Base-by-base conservation (phyloP, 2,888 invertebrate species). In the Epiblema foenella region DNA sequence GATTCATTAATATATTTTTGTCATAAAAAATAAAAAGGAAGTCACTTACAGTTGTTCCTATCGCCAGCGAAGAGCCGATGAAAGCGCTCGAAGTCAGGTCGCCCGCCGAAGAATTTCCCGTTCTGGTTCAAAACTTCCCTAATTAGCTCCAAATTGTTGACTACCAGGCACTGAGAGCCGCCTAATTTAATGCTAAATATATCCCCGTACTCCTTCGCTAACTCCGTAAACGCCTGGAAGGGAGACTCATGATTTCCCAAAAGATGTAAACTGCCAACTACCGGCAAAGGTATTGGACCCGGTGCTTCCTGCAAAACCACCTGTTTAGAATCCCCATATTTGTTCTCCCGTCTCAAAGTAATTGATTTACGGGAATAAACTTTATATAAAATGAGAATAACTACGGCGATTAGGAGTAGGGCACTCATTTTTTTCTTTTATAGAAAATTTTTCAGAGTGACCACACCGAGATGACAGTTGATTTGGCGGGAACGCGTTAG, bases 31-130 rank as follows among this genome's bases (percentile, higher is more conserved):
- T 68, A 72, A 33, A 39, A 33, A 57, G 7, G 64, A 69, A 57
- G 52, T 7, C 86, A 96, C 98, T 97, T 89, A 98, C 97, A 97
- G 85, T 97, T 97, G 88, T 97, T 97, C 68, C 97, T 93, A 88
- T 97, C 96, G 42, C 97, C 97, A 37, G 97, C 97, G 85, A 98
- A 98, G 10, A 98, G 95, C 76, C 95, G 95, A 82, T 97, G 96
- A 85, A 97, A 98, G 18, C 98, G 92, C 76, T 96, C 85, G 85
- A 97, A 97, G 84, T 97, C 95, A 0, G 98, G 97, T 11, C 98
- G 93, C 12, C 97, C 97, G 1, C 97, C 97, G 86, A 98, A 97
- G 79, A 96, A 96, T 75, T 95, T 96, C 5, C 97, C 97, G 81
- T 96, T 97, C 73, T 96, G 95, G 82, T 97, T 96, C 29, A 97